Conservation (phyloP, 2,888 invertebrate genomes). For the Chrysolina oricalcia region DNA sequence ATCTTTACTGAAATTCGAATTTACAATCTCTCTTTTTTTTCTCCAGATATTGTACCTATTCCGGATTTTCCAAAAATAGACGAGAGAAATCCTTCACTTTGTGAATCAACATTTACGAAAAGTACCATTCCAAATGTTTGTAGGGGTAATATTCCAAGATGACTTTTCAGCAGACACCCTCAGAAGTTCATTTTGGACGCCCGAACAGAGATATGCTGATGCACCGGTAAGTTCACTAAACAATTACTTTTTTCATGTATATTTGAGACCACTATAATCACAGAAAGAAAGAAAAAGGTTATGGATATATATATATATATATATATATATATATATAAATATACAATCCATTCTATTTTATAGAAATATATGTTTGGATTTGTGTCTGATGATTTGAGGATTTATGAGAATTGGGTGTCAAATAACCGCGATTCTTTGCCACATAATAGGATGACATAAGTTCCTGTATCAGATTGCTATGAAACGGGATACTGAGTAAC, state of each 20-base stretch:
- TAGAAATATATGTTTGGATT: too few relatives aligned
- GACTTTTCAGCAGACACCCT: conserved; percentile 31
- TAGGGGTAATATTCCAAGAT: conserved; percentile 26
- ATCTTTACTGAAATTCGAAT: conserved; percentile 32
- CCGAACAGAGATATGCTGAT: conserved; percentile 73
- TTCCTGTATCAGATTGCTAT: too few relatives aligned
- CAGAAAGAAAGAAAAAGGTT: too few relatives aligned
- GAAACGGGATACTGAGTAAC: too few relatives aligned
- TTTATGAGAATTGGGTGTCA: too few relatives aligned
- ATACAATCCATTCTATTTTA: too few relatives aligned
- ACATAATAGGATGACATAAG: too few relatives aligned
- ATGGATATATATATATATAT: too few relatives aligned
- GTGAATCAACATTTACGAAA: background rate
- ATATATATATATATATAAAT: too few relatives aligned
- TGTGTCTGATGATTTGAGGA: too few relatives aligned
- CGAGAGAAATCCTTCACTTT: conserved; percentile 9
- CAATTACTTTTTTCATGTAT: background rate
- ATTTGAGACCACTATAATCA: too few relatives aligned
- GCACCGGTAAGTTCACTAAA: conserved; percentile 74
- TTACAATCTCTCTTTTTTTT: background rate
- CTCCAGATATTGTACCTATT: conserved; percentile 29
- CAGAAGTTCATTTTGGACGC: conserved; percentile 64
- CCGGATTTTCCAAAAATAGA: conserved; percentile 22
- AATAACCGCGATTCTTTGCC: too few relatives aligned
- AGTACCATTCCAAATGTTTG: background rate